A percentile compares a stretch with the other conserved stretches of the same genome.
Evolutionary conservation across 23 tunicate species (phyloP).

Genomic region (Trididemnum nubilum): DNA sequence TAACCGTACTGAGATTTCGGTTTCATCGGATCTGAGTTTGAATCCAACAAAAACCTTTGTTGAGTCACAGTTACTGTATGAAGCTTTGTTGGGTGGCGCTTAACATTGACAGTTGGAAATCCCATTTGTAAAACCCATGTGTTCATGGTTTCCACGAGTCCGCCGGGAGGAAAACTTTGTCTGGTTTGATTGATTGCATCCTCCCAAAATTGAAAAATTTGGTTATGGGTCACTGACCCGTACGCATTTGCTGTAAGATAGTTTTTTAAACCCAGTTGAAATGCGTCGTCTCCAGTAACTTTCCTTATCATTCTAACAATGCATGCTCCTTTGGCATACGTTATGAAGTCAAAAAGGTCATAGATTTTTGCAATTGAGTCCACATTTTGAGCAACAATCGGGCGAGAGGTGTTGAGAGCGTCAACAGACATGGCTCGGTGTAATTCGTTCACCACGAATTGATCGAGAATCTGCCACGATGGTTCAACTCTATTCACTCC

Average conservation of each 20-base stretch:
- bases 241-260: conserved; percentile 27
- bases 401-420: conserved; percentile 64
- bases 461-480: conserved; percentile 47
- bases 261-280: conserved; percentile 46
- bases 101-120: conserved; percentile 42
- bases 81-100: background rate
- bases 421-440: conserved; percentile 61
- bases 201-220: conserved; percentile 39
- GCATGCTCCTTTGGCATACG: conserved; percentile 75
- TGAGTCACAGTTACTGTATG: conserved; percentile 35
- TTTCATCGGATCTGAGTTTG: conserved; percentile 8
- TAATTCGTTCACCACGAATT: conserved; percentile 53
- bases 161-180: conserved; percentile 33
- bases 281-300: conserved; percentile 62
- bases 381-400: conserved; percentile 49
- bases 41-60: conserved; percentile 55
- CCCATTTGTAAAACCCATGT: conserved; percentile 89
- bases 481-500: conserved; percentile 52
- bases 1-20: conserved; percentile 34
- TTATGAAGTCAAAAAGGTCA: conserved; percentile 55
- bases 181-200: conserved; percentile 10
- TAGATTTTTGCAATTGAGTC: conserved; percentile 31
- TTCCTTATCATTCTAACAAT: conserved; percentile 64
- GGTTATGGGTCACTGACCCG: conserved; percentile 24
- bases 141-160: conserved; percentile 38